Evolutionary conservation across 2,888 invertebrate genomes (phyloP), one percentile per base, ranked within the genome.

Genomic region (Scaeva pyrastri): DNA sequence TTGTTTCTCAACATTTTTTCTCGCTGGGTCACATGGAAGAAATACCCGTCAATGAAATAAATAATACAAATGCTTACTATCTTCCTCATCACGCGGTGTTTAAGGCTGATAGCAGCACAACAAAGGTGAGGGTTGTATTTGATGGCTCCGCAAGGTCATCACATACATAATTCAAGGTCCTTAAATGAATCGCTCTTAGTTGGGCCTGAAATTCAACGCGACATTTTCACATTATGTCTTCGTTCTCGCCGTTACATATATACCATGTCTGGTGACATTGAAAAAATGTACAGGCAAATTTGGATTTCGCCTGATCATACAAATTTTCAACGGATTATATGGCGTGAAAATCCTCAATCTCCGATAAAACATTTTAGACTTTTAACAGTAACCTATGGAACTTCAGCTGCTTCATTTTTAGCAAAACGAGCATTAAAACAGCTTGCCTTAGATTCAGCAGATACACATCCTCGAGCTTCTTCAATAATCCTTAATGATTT

Each of bases 391-490:
- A 83, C 83, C 2, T 88, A 79, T 56, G 80, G 88, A 14, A 80
- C 74, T 3, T 50, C 70, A n/a, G 70, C 72, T 23, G 87, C 82
- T 19, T 75, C 84, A 62, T 81, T 66, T 58, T 52, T 87, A 39
- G 78, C 88, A 43, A 75, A 82, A 1, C 43, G 82, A 4, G 19
- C 66, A 1, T 19, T 89, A n/a, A 68, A 88, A 45, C 60, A 88
- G 52, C 58, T 89, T n/a, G 89, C 87, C 4, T 52, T 52, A 43
- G 66, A 81, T 23, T 83, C 88, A 45, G 48, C 43, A 19, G 10
- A 78, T 8, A 56, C 26, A 1, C 86, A 74, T 73, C 88, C n/a
- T 39, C 8, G n/a, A n/a, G n/a, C n/a, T n/a, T n/a, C n/a, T n/a
- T n/a, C n/a, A n/a, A n/a, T n/a, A n/a, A n/a, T n/a, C n/a, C n/a